Evolutionary conservation across 2,888 invertebrate species (phyloP), one percentile per base, ranked within the genome.

Genomic region (Phasia obesa): DNA sequence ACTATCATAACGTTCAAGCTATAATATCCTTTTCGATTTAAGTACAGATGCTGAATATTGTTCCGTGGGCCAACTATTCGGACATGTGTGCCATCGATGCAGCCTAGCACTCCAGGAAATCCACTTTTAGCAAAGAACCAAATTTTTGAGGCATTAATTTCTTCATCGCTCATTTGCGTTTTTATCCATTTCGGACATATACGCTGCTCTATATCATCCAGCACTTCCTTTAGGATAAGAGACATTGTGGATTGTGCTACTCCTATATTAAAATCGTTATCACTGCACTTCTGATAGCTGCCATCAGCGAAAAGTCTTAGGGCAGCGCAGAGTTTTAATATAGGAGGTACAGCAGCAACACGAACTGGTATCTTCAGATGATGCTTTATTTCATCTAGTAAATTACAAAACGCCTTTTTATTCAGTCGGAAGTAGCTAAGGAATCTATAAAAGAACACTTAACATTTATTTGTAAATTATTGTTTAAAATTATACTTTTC

Each of bases 91-190:
- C 53, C 23, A 25, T 53, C 53, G 25, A 53, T 27, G n/a, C 53
- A 35, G 57, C 35, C 35, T 19, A 57, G 19, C 19, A 35, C 57
- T 11, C 31, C 57, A 13, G 21, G 57, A 57, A 57, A 19, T 11
- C 57, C 31, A 25, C 57, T 31, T 57, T 57, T 57, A 19, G 31
- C 7, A 57, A 38, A 59, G 17, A 59, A 59, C 59, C 35, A 59
- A 38, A 59, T 21, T 9, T 55, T 55, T 17, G 55, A 31, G 9
- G 55, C 55, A 55, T 4, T n/a, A n/a, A n/a, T n/a, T n/a, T n/a
- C n/a, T n/a, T n/a, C n/a, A n/a, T n/a, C n/a, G n/a, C n/a, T 53
- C n/a, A n/a, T 53, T 53, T n/a, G n/a, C n/a, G 27, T 3, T 27
- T 27, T 27, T 4, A 27, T 55, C 55, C 9, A 6, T 17, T 27